Evolutionary conservation across 2,888 invertebrate species (phyloP).

Genomic region (Adela reaumurella): DNA sequence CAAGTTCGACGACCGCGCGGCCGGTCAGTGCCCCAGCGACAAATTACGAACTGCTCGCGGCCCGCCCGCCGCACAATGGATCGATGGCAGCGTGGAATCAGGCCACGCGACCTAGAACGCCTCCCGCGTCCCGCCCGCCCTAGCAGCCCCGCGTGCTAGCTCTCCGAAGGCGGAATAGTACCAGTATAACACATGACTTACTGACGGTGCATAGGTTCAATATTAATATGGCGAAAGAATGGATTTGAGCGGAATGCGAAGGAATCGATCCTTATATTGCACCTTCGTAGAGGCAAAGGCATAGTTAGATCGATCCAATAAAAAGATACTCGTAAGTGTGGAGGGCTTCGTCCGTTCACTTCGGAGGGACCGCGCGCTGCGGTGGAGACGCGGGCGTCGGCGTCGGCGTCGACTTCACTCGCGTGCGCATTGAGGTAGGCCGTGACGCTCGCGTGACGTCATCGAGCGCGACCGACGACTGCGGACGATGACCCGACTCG

Average conservation of each 20-base stretch:
- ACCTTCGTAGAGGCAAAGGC: constrained; percentile 8
- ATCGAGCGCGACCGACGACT: constrained; percentile 42
- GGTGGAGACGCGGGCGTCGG: constrained; percentile 6
- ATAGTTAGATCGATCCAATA: too few species aligned
- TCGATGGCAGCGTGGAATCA: constrained; percentile 53
- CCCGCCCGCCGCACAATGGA: constrained; percentile 43
- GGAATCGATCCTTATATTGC: too few species aligned
- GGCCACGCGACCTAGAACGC: constrained; percentile 37
- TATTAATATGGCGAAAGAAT: too few species aligned
- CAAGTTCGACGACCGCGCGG: constrained; percentile 45
- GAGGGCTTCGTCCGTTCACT: too few species aligned
- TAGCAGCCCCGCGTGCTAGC: constrained; percentile 14
- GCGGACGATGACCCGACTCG: constrained; percentile 7
- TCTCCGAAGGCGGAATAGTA: too few species aligned
- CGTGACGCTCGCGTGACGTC: constrained; percentile 53
- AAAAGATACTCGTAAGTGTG: constrained; percentile 5
- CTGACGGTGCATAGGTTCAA: too few species aligned
- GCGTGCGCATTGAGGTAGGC: constrained; percentile 58
- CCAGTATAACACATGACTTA: too few species aligned
- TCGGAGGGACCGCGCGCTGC: too few species aligned
- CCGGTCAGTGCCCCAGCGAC: constrained; percentile 53
- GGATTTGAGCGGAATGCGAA: too few species aligned
- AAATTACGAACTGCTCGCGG: constrained; percentile 58
- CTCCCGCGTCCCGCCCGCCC: constrained; percentile 21
- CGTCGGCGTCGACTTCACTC: constrained; percentile 33